These are phyloP conservation scores for Eilema caniola DNA, from an alignment of 2,888 invertebrate genomes.

Conservation along the genomic window DNA sequence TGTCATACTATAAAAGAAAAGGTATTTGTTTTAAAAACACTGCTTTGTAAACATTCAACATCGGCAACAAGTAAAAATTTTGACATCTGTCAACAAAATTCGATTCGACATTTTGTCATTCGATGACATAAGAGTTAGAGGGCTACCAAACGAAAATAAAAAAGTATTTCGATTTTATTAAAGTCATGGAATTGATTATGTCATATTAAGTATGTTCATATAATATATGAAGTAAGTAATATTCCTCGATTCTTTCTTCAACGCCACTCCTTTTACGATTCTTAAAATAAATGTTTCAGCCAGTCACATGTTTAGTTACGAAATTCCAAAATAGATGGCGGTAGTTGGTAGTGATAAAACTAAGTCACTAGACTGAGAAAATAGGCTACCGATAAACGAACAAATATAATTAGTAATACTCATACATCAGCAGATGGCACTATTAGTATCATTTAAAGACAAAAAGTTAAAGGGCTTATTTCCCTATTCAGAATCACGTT, in stretches of 20 bases:
- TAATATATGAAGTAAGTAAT: too few species aligned
- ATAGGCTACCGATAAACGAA: too few species aligned
- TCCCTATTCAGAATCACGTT: too few species aligned
- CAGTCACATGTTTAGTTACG: not conserved
- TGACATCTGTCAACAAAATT: constrained; percentile 16
- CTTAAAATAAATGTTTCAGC: not conserved
- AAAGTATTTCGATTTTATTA: not conserved
- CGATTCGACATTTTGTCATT: constrained; percentile 3
- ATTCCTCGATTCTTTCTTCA: too few species aligned
- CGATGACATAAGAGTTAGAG: not conserved
- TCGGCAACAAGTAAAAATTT: constrained; percentile 60
- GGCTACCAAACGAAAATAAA: constrained; percentile 9
- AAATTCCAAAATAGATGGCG: constrained; percentile 8
- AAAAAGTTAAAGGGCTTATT: too few species aligned
- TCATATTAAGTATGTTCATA: not conserved
- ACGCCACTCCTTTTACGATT: too few species aligned
- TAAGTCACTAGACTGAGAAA: too few species aligned
- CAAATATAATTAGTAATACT: too few species aligned
- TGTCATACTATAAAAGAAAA: constrained; percentile 34
- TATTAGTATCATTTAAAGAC: too few species aligned
- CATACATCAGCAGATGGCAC: too few species aligned
- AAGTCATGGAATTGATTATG: not conserved
- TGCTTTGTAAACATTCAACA: constrained; percentile 47
- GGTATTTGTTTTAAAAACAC: constrained; percentile 46
- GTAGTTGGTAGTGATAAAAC: constrained; percentile 3